Evolutionary conservation across 2,797 vertebrate genomes (phyloP).

Genomic region (Orestias chungarensis): DNA sequence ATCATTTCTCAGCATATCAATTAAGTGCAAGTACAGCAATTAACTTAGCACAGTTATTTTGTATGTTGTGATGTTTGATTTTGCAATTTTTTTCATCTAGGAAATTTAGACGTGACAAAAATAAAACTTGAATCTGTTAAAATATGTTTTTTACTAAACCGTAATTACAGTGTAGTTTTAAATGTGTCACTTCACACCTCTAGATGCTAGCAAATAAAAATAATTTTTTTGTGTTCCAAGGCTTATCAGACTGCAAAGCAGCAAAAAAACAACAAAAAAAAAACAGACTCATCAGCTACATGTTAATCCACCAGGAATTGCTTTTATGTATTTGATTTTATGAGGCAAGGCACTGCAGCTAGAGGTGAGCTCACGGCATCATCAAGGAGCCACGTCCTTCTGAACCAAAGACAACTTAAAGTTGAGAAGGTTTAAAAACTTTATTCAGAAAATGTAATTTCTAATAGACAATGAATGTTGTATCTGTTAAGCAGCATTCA

Average conservation of each 20-base stretch:
- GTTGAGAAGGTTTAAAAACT: not conserved
- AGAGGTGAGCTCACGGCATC: not conserved
- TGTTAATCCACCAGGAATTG: not conserved
- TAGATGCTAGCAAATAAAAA: not conserved
- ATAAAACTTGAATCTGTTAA: not conserved
- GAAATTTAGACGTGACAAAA: not conserved
- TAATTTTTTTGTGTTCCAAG: not conserved
- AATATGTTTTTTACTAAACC: not conserved
- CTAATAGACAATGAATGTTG: not conserved
- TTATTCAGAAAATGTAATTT: not conserved
- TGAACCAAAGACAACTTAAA: not conserved
- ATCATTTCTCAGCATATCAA: not conserved
- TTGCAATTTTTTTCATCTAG: not conserved
- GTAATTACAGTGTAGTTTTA: not conserved
- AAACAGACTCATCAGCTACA: not conserved
- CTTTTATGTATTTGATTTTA: not conserved
- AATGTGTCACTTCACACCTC: not conserved
- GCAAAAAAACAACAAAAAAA: too few relatives aligned
- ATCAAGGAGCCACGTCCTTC: not conserved
- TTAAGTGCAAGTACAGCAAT: not conserved
- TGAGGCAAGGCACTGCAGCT: not conserved
- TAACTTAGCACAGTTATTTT: not conserved
- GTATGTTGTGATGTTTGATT: not conserved
- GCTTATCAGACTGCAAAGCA: constrained; percentile 1
- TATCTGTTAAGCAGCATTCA: not conserved